Percentiles rank a stretch among this genome's conserved stretches.
Conservation (phyloP, 2,888 invertebrate genomes). For the Phaonia tiefii region DNA sequence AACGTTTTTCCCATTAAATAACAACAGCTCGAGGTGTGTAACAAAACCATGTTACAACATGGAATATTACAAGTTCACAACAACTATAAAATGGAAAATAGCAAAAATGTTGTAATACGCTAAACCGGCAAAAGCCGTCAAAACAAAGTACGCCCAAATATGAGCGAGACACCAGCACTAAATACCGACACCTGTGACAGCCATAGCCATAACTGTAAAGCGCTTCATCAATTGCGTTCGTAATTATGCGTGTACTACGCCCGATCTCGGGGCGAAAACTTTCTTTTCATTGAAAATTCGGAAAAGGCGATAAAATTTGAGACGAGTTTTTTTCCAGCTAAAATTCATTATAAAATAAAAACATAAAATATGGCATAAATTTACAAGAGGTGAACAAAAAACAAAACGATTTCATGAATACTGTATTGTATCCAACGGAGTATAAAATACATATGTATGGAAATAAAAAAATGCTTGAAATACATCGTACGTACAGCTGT, state of each 20-base stretch:
- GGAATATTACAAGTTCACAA: constrained; percentile 10
- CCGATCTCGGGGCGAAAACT: constrained; percentile 38
- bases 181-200: constrained; percentile 7
- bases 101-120: neutral
- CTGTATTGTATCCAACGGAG: too few species aligned
- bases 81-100: neutral
- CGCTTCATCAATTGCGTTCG: constrained; percentile 1
- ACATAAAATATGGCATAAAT: neutral
- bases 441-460: constrained; percentile 11
- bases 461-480: constrained; percentile 28
- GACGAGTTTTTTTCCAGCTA: too few species aligned
- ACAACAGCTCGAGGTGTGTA: too few species aligned
- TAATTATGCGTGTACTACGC: constrained; percentile 28
- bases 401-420: too few species aligned
- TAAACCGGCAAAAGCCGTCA: constrained; percentile 55
- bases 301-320: too few species aligned
- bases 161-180: neutral
- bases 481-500: constrained; percentile 23
- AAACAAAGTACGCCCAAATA: constrained; percentile 48
- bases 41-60: neutral
- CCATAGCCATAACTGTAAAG: constrained; percentile 1
- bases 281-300: constrained; percentile 45
- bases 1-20: too few species aligned
- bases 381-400: neutral
- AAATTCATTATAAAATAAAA: too few species aligned